Evolutionary conservation across 2,113 vertebrate genomes (phyloP), one percentile per base, ranked within the genome.

Genomic region (Dasyprocta punctata): DNA sequence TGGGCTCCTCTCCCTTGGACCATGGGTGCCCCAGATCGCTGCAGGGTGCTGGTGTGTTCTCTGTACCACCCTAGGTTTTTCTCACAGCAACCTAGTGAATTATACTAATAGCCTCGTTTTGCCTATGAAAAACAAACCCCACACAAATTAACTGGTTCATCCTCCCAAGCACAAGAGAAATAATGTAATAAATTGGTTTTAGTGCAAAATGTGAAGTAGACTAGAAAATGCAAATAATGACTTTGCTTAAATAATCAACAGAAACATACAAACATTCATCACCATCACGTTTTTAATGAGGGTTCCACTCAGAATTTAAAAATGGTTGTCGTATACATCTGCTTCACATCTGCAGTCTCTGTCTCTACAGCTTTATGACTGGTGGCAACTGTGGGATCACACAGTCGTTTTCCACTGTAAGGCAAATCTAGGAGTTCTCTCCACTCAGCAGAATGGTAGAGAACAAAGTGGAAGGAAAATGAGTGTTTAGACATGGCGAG

Each of bases 301-400:
- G 4, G 3, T 10, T 65, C 26, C 49, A 61, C 71, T 73, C 13
- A 56, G 92, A 61, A 86, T 82, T 91, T 96, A 38, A 0, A 75
- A 85, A 71, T 93, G 75, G 89, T 96, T 80, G 47, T 92, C 73
- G 58, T 36, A 54, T 60, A 95, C 98, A 97, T 97, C 95, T 97
- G 96, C 30, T 97, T 77, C 95, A 92, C 97, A 97, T 94, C 96
- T 97, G 95, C 52, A 92, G 69, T 71, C 63, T 95, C 75, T 81
- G 86, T 81, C 77, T 44, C 52, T 94, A n/a, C 60, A 92, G 58
- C 33, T 85, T 95, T 81, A 95, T 16, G 85, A 41, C 58, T 93
- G 63, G 52, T 78, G 77, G 71, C 85, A 94, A 77, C 60, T 61
- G 38, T 33, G 54, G 92, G 93, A 78, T 95, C 95, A 85, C 63